A percentile compares a stretch with the other conserved stretches of the same genome.
Evolutionary conservation across 2,113 vertebrate species (phyloP).

Genomic region (Alethe diademata): DNA sequence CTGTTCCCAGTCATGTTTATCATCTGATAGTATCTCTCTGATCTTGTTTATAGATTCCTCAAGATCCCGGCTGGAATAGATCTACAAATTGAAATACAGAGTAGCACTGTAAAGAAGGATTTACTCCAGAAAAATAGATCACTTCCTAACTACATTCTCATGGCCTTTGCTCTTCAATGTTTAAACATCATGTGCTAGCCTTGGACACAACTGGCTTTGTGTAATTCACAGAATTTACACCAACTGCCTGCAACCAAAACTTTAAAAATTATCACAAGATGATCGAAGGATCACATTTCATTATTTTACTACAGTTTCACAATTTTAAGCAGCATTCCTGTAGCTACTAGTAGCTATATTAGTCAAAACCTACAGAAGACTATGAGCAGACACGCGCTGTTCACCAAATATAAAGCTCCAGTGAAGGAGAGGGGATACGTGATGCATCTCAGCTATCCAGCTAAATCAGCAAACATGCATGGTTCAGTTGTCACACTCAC

Average conservation of each 20-base stretch:
- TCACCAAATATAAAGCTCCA: neutral
- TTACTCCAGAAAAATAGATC: neutral
- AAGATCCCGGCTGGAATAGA: constrained; percentile 93
- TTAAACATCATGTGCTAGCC: neutral
- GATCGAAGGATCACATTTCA: neutral
- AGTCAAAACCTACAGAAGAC: neutral
- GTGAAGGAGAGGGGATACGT: accelerated
- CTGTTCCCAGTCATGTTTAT: constrained; percentile 98
- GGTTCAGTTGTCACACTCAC: neutral
- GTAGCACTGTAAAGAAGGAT: neutral
- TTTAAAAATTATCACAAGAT: neutral
- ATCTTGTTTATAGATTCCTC: constrained; percentile 95
- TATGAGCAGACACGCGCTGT: neutral
- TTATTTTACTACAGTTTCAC: neutral
- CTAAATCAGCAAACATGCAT: neutral
- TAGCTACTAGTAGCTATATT: neutral
- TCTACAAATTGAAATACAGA: constrained; percentile 74
- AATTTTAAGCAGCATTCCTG: neutral
- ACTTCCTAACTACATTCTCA: neutral
- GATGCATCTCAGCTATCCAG: neutral
- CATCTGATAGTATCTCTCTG: constrained; percentile 92
- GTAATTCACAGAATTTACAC: neutral
- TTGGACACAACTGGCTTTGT: neutral
- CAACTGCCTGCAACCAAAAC: neutral
- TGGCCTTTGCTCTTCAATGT: neutral